Conservation (phyloP, 2,888 invertebrate species). For the Mactromeris polynyma region DNA sequence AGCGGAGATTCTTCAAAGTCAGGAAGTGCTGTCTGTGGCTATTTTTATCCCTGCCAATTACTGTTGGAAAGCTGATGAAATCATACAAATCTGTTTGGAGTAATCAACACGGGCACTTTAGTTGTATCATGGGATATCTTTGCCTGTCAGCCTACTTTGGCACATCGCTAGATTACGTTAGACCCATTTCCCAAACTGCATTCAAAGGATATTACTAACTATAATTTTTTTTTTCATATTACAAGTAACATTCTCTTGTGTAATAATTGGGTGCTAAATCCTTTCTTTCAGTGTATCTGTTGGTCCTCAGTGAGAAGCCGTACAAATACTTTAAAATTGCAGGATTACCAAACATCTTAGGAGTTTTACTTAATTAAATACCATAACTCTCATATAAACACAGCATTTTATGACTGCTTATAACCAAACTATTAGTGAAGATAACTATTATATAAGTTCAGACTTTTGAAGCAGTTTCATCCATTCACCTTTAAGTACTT, state of each 20-base stretch:
- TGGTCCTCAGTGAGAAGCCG: slow-evolving; percentile 19
- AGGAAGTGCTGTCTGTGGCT: slow-evolving; percentile 50
- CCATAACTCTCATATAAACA: slow-evolving; percentile 64
- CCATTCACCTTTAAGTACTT: slow-evolving; percentile 30
- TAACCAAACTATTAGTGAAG: slow-evolving; percentile 50
- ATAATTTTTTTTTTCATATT: slow-evolving; percentile 27
- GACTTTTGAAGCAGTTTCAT: slow-evolving; percentile 29
- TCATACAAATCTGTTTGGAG: slow-evolving; percentile 57
- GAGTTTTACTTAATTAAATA: slow-evolving; percentile 62
- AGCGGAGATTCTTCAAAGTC: slow-evolving; percentile 17
- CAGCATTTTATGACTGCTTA: slow-evolving; percentile 55
- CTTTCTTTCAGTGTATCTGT: slow-evolving; percentile 31
- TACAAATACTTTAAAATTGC: slow-evolving; percentile 42
- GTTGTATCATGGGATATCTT: slow-evolving; percentile 56
- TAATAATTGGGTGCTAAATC: slow-evolving; percentile 35
- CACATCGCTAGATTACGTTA: slow-evolving; percentile 4
- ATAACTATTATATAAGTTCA: slow-evolving; percentile 52
- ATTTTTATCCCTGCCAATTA: slow-evolving; percentile 67
- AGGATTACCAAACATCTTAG: slow-evolving; percentile 44
- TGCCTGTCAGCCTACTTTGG: slow-evolving; percentile 49
- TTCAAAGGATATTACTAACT: slow-evolving; percentile 37
- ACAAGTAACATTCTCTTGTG: slow-evolving; percentile 22
- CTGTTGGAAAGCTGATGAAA: slow-evolving; percentile 57
- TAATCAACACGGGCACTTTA: slow-evolving; percentile 66
- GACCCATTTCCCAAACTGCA: slow-evolving; percentile 43